Base-by-base conservation (phyloP, 2,113 vertebrate genomes). In the Triplophysa dalaica region DNA sequence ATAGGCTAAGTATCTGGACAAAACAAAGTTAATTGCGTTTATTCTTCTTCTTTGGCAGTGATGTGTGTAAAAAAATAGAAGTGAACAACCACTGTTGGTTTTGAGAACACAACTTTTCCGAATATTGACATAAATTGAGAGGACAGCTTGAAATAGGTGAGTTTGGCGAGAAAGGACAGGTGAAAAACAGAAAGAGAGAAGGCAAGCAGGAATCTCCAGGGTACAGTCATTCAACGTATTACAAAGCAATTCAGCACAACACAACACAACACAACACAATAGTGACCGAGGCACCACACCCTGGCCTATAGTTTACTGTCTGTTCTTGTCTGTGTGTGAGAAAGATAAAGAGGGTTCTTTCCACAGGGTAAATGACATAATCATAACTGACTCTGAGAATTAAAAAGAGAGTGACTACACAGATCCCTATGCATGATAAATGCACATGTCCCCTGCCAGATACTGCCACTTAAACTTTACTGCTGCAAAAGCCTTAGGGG, bases 371-470 rank as follows among this genome's bases (percentile, higher is more conserved):
- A 43, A 61, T 66, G 21, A 21, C 48, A 6, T 11, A 45, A 45
- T 4, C 29, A 29, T 29, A 2, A 45, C 43, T 11, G 43, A 19
- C 33, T 16, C 4, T 48, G 48, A n/a, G 19, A 58, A 21, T 9
- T 5, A 17, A 16, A 22, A 48, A 58, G 19, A 9, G 22, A 64
- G 48, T 70, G 21, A 29, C 29, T 29, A 54, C 14, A 33, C 21
- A 61, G 29, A n/a, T 56, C 54, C 50, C 67, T 29, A 56, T 78
- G 43, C 26, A 74, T 77, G 80, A 82, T 22, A 22, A n/a, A 82
- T n/a, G 48, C 74, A 9, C 19, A 68, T 2, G 10, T 24, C 70
- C 26, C 70, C 13, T 74, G 1, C 8, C 54, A 58, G 14, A 3
- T 61, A 9, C 26, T 70, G 56, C 56, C 38, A 43, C 24, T 70